Percentiles rank a stretch among this genome's conserved stretches.
Conservation (phyloP, 2,888 invertebrate genomes). For the Terebella lapidaria region DNA sequence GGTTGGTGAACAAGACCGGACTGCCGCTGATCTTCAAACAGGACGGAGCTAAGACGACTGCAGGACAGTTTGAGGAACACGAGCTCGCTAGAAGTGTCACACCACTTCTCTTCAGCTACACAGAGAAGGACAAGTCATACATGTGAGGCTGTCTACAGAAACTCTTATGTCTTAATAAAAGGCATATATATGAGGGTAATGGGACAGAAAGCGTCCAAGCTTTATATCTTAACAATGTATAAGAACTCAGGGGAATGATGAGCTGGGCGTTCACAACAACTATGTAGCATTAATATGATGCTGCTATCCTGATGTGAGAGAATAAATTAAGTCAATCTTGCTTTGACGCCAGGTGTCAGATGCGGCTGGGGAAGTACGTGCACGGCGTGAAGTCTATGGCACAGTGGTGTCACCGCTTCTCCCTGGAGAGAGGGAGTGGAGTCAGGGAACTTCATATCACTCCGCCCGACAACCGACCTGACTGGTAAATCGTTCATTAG, state of each 20-base stretch:
- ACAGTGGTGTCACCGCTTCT: slow-evolving; percentile 66
- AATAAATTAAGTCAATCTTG: too few species aligned
- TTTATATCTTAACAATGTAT: too few species aligned
- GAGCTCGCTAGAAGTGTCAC: slow-evolving; percentile 88
- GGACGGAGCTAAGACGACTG: slow-evolving; percentile 57
- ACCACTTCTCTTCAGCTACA: slow-evolving; percentile 88
- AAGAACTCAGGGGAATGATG: too few species aligned
- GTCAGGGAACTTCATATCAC: slow-evolving; percentile 62
- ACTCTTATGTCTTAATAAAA: background rate
- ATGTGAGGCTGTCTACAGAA: background rate
- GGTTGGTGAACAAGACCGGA: slow-evolving; percentile 94
- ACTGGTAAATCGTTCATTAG: slow-evolving; percentile 50
- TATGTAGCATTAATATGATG: too few species aligned
- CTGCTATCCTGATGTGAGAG: too few species aligned
- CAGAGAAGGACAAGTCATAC: slow-evolving; percentile 58
- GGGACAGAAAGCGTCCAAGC: too few species aligned
- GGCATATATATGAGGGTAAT: background rate
- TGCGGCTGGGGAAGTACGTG: slow-evolving; percentile 69
- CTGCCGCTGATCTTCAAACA: slow-evolving; percentile 92
- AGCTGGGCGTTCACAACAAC: too few species aligned
- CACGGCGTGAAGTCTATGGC: slow-evolving; percentile 54
- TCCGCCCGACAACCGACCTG: slow-evolving; percentile 61
- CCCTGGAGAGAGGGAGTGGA: slow-evolving; percentile 73
- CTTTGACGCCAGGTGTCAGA: slow-evolving; percentile 52
- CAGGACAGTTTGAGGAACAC: slow-evolving; percentile 89